Evolutionary conservation across 2,888 invertebrate species (phyloP), one percentile per base, ranked within the genome.

Genomic region (Trilocha varians): DNA sequence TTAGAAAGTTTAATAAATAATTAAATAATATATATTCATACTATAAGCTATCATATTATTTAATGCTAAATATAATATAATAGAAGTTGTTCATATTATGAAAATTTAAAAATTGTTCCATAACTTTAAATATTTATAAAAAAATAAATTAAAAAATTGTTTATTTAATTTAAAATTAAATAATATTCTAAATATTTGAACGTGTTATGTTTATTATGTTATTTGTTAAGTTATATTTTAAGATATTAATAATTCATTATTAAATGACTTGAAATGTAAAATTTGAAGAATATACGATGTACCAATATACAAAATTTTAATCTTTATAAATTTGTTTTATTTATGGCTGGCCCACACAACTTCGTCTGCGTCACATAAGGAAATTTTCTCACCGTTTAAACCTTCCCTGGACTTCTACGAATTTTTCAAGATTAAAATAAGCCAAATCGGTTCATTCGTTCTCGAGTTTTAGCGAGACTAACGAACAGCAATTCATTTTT

Each of bases 221-320:
- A 72, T 78, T 73, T 77, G 71, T 71, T 58, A 62, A 59, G 64
- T 67, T 59, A 55, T 63, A 62, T 57, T 57, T 59, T 25, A 25
- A 25, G 25, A 25, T 25, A 25, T 25, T 6, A 25, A 1, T 25
- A 25, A 25, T 25, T 25, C 25, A 25, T 25, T 25, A 25, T 9
- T 25, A 18, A 18, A 18, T 8, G 25, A 25, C 25, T 25, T 11
- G 73, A 74, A 68, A 70, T 82, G 83, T 85, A 84, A 84, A 83
- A 25, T 25, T 25, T 79, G 73, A 78, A 74, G 70, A 70, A 78
- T 83, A 85, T 84, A 84, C 83, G 84, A 84, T 79, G 83, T 84
- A 84, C 84, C 85, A 84, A 83, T 85, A 85, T 84, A 85, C 84
- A 85, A 84, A n/a, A 80, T 83, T 84, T 83, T 80, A 84, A 84